These are phyloP conservation scores for Hiodon tergisus DNA, from an alignment of 2,113 vertebrate species.

Conservation along the genomic window DNA sequence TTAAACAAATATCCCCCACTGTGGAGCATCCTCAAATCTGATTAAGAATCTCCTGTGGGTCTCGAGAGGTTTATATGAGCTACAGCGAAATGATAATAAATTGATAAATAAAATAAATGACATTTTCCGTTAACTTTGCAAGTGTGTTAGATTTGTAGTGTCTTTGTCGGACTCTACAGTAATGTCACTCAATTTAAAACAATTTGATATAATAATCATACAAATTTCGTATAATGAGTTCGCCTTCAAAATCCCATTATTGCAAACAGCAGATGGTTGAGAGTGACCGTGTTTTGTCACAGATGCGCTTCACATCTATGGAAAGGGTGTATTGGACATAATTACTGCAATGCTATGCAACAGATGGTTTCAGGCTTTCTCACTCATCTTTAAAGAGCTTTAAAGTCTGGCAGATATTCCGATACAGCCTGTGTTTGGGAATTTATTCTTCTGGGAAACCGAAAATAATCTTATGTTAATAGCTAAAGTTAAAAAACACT, in stretches of 20 bases:
- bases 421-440: conserved; percentile 2
- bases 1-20: no score
- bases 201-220: neutral
- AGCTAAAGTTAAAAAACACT: no score
- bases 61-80: no score
- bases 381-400: neutral
- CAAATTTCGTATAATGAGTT: neutral
- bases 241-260: neutral
- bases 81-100: no score
- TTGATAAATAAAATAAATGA: no score
- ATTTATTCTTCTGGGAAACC: neutral
- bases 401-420: neutral
- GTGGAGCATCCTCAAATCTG: no score
- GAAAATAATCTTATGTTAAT: no score
- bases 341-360: conserved; percentile 6
- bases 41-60: no score
- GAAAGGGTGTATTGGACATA: neutral
- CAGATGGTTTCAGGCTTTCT: conserved; percentile 14
- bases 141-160: no score
- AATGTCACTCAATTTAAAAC: neutral
- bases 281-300: neutral
- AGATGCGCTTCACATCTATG: conserved; percentile 3
- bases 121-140: no score
- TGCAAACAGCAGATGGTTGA: conserved; percentile 11
- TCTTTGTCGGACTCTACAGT: neutral